Percentiles rank a stretch among this genome's conserved stretches.
Conservation (phyloP, 1,140 invertebrate species). For the Batillaria attramentaria region DNA sequence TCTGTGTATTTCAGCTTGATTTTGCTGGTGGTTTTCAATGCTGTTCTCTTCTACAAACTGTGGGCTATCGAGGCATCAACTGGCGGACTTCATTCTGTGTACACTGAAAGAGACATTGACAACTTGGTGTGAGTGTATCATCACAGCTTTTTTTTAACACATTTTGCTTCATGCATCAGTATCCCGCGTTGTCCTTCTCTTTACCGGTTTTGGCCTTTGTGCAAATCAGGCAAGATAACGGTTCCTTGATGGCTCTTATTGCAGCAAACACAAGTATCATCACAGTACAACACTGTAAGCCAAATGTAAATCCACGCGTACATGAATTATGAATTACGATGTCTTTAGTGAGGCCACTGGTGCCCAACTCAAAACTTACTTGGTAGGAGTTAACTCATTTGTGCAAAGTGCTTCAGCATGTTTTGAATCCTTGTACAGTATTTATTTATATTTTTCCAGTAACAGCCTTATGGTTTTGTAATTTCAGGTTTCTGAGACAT, state of each 20-base stretch:
- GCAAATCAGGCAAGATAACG: neutral
- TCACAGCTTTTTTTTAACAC: neutral
- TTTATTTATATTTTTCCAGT: neutral
- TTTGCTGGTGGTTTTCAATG: slow-evolving; percentile 83
- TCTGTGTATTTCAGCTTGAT: slow-evolving; percentile 66
- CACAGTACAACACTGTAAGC: no score
- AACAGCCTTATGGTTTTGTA: neutral
- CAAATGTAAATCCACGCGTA: no score
- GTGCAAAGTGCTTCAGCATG: neutral
- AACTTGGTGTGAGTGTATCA: slow-evolving; percentile 47
- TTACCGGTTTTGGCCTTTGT: neutral
- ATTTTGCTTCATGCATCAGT: neutral
- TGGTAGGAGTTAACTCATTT: neutral
- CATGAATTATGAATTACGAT: neutral
- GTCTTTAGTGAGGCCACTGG: neutral
- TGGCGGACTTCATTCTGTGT: slow-evolving; percentile 49
- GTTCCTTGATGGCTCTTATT: no score
- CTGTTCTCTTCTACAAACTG: slow-evolving; percentile 84
- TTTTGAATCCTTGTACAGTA: neutral
- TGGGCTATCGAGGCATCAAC: slow-evolving; percentile 78
- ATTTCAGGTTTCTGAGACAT: no score
- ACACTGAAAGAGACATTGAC: slow-evolving; percentile 42
- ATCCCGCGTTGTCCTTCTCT: neutral
- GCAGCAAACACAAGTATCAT: no score
- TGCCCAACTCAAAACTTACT: neutral